Base-by-base conservation (phyloP, 2,797 vertebrate species). In the Crocidura indochinensis region DNA sequence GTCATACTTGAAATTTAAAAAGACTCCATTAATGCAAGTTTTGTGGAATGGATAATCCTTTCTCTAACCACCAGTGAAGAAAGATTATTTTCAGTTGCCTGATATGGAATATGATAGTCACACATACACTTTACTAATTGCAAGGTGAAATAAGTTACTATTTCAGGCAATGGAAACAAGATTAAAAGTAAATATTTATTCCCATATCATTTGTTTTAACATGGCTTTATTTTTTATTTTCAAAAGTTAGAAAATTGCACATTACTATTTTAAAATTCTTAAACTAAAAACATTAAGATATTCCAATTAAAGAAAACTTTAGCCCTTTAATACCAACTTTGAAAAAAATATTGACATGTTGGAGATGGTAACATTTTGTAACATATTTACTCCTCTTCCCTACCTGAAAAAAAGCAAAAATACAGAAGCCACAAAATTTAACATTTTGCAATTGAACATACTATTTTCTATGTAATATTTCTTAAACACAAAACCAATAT, bases 1-100 rank as follows among this genome's bases (percentile, higher is more conserved):
- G 86, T 89, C 88, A 79, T 77, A 92, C 81, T n/a, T 78, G 69
- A 93, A 38, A 84, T 93, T 84, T 87, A 65, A 64, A 92, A 84
- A 81, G 60, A 1, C 0, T 83, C 31, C 85, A 93, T 90, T 20
- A 68, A 95, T 90, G 85, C 87, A 97, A n/a, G 0, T 31, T 65
- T 85, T 64, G 46, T 84, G 60, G 8, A 93, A 81, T 67, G 60
- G 56, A 68, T 93, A 87, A 76, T 87, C 91, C 72, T 47, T 96
- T 93, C 67, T n/a, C 0, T 0, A 90, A 89, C 24, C 84, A 46
- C 84, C 75, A 93, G 86, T 29, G 38, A 79, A 93, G n/a, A 83
- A 15, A 22, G 20, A 47, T 76, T 93, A 80, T 3, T 72, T 26
- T 75, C 11, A 83, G 47, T 71, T 84, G 67, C 31, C 92, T 94